These are phyloP conservation scores for Ephialtes manifestator DNA, from an alignment of 2,888 invertebrate genomes.

Conservation along the genomic window DNA sequence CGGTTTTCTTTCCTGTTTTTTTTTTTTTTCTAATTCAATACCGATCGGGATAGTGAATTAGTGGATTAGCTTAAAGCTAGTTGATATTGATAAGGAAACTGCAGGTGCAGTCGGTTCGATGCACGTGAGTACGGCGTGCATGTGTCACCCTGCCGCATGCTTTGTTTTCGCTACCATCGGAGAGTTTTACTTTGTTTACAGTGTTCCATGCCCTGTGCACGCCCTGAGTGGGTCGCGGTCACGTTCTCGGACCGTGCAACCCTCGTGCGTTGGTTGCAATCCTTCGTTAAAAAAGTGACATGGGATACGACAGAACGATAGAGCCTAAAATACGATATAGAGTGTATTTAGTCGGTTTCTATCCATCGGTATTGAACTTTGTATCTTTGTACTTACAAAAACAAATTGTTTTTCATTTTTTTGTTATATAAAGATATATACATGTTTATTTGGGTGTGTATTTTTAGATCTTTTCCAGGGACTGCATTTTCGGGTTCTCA, in stretches of 20 bases:
- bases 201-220: slow-evolving; percentile 71
- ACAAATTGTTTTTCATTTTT: not conserved
- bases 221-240: slow-evolving; percentile 67
- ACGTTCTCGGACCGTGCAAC: slow-evolving; percentile 72
- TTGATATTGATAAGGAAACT: slow-evolving; percentile 45
- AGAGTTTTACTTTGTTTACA: slow-evolving; percentile 39
- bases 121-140: slow-evolving; percentile 65
- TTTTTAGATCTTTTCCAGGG: too few species aligned
- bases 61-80: slow-evolving; percentile 39
- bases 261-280: not conserved
- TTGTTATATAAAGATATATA: too few species aligned
- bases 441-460: too few species aligned
- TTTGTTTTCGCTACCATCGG: slow-evolving; percentile 52
- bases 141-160: slow-evolving; percentile 41
- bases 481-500: too few species aligned
- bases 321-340: not conserved
- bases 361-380: not conserved
- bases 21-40: slow-evolving; percentile 48
- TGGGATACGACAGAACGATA: slow-evolving; percentile 17
- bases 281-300: not conserved
- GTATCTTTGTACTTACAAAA: not conserved
- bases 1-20: not conserved
- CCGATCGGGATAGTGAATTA: slow-evolving; percentile 22
- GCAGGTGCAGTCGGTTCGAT: slow-evolving; percentile 41
- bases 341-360: not conserved